Evolutionary conservation across 2,113 vertebrate species (phyloP).

Genomic region (Grantiella picta): DNA sequence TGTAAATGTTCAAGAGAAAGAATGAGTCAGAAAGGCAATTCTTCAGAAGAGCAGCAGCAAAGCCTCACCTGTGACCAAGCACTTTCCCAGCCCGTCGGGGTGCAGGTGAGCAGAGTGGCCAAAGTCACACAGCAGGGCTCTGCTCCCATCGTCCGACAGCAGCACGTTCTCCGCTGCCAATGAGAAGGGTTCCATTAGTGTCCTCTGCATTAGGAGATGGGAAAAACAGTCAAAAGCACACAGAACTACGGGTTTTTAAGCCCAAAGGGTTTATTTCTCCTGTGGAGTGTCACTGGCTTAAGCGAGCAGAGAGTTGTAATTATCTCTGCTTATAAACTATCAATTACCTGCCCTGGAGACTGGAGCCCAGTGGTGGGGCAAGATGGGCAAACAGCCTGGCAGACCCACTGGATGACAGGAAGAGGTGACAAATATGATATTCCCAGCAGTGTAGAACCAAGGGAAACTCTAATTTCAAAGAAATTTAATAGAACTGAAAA

Average conservation of each 20-base stretch:
- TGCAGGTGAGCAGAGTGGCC: constrained; percentile 88
- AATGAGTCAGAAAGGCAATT: not conserved
- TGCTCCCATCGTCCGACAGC: constrained; percentile 85
- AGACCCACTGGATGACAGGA: not conserved
- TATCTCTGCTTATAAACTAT: not conserved
- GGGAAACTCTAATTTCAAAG: not conserved
- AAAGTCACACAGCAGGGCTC: constrained; percentile 91
- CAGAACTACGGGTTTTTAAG: not conserved
- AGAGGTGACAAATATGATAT: not conserved
- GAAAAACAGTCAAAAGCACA: not conserved
- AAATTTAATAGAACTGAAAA: not conserved
- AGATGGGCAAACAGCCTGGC: not conserved
- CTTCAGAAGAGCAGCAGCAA: not conserved
- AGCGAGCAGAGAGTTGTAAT: not conserved
- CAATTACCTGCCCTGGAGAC: not conserved
- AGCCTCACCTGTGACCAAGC: constrained; percentile 73
- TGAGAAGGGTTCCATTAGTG: not conserved
- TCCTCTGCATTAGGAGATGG: not conserved
- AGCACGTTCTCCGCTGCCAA: constrained; percentile 92
- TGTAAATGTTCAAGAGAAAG: not conserved
- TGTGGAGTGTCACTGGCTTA: not conserved
- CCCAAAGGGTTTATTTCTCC: not conserved
- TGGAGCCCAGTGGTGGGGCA: not conserved
- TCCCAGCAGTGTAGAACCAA: not conserved
- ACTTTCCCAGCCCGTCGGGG: constrained; percentile 73